phyloP scores from a whole-genome alignment of 2,797 vertebrate genomes.

The Erpetoichthys calabaricus region DNA sequence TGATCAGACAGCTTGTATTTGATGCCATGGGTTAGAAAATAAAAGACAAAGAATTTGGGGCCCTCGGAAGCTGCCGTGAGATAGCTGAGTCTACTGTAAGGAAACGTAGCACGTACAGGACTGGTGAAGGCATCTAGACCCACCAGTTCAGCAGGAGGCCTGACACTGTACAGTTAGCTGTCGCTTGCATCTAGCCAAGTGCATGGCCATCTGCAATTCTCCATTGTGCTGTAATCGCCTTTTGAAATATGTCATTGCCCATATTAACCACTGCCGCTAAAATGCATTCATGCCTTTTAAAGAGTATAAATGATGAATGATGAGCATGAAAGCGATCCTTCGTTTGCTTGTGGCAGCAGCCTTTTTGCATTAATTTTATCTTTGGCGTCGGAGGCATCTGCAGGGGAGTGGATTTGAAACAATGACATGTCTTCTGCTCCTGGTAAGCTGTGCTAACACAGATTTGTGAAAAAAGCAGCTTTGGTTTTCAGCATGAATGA shows the following conservation, averaged over 20 bases:
- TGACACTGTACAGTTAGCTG: too few relatives aligned
- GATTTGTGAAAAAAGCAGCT: neutral
- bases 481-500: neutral
- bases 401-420: neutral
- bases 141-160: too few relatives aligned
- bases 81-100: too few relatives aligned
- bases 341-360: neutral
- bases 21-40: too few relatives aligned
- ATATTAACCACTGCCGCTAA: neutral
- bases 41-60: too few relatives aligned
- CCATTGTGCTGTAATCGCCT: too few relatives aligned
- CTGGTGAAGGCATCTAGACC: too few relatives aligned
- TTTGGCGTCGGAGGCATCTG: neutral
- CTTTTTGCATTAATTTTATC: constrained; percentile 1
- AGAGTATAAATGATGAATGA: constrained; percentile 1
- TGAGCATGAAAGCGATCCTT: neutral
- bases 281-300: neutral
- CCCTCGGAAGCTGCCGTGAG: too few relatives aligned
- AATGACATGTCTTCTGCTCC: constrained; percentile 5
- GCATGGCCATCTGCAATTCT: too few relatives aligned
- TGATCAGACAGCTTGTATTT: too few relatives aligned
- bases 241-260: neutral
- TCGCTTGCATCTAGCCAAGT: too few relatives aligned
- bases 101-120: too few relatives aligned
- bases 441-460: constrained; percentile 8